Base-by-base conservation (phyloP, 2,888 invertebrate species). In the Operophtera brumata region DNA sequence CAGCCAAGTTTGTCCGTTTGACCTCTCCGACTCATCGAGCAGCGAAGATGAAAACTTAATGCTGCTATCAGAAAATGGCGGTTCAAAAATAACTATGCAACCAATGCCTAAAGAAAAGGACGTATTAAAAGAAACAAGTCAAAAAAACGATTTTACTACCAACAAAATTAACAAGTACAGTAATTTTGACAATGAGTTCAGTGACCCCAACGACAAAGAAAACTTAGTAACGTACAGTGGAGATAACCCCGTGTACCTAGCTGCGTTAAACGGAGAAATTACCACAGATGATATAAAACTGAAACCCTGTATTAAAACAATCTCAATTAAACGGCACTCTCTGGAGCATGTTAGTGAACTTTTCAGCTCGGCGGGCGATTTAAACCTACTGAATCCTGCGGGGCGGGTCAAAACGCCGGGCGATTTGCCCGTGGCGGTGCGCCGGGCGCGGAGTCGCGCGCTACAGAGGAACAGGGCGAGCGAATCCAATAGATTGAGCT, bases 331-430 rank as follows among this genome's bases (percentile, higher is more conserved):
- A 67, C 84, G 94, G 0, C 95, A 93, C 53, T 95, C 95, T 0
- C 79, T 95, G 30, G 95, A 95, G 67, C 93, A 94, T 45, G 95
- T 96, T 47, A 93, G 93, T 50, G 94, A 95, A 68, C 92, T 95
- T 3, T 95, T 95, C 67, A 92, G 93, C 8, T 92, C 93, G 0
- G 92, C 93, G 0, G 93, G 93, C 0, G 94, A 94, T 69, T 71
- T 93, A 2, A 88, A 93, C 48, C 75, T 96, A 44, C 92, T 94
- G 60, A 94, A 96, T 80, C 94, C 95, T 0, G 94, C 94, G 13
- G 94, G 93, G 42, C 91, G 95, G 44, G 94, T 96, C 0, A 96
- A 96, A 73, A 96, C 96, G 0, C 96, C 96, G 0, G 96, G 96
- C 0, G 96, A 96, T 77, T 91, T 96, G 25, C 96, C 96, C 0